Evolutionary conservation across 2,113 vertebrate genomes (phyloP), one percentile per base, ranked within the genome.

Genomic region (Rhinoderma darwinii): DNA sequence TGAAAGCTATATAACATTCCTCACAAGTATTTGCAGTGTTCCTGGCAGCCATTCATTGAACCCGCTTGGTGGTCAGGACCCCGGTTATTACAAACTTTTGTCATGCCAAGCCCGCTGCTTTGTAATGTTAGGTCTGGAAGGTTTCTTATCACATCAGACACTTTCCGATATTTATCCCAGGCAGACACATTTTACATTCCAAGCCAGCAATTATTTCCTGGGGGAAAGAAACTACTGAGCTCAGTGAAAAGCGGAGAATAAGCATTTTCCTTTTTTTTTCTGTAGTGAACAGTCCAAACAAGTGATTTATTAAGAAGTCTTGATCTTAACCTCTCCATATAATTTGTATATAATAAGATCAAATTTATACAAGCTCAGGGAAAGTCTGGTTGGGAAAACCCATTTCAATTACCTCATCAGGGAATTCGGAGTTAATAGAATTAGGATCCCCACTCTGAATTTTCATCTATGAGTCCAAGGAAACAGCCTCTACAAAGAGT

Each of bases 31-130:
- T 81, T 63, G 78, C 4, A 81, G 78, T 81, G 78, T 81, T 81
- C 78, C 78, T 81, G 78, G 78, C 54, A 59, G 15, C 54, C 25
- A 81, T 27, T 81, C 78, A 81, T 17, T 37, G 78, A 81, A 63
- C 78, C 78, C 77, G 37, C 78, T 81, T 25, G 1, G 78, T 63
- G 78, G 37, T 27, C 37, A 43, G 22, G 14, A 81, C 61, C 56
- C 50, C 14, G 54, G 56, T 61, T 63, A 61, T 43, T 43, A 81
- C 35, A 43, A 63, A 7, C 15, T 35, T 5, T 41, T 27, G 30
- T 54, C 75, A 35, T 78, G 77, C 77, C 77, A 80, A 80, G 32
- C 35, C 37, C 25, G 30, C 47, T 78, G 76, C 47, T 54, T 50
- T 63, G 25, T 61, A 81, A 63, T 43, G 39, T 10, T 54, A 17